Evolutionary conservation across 1,140 invertebrate species (phyloP), one percentile per base, ranked within the genome.

Genomic region (Achroia grisella): DNA sequence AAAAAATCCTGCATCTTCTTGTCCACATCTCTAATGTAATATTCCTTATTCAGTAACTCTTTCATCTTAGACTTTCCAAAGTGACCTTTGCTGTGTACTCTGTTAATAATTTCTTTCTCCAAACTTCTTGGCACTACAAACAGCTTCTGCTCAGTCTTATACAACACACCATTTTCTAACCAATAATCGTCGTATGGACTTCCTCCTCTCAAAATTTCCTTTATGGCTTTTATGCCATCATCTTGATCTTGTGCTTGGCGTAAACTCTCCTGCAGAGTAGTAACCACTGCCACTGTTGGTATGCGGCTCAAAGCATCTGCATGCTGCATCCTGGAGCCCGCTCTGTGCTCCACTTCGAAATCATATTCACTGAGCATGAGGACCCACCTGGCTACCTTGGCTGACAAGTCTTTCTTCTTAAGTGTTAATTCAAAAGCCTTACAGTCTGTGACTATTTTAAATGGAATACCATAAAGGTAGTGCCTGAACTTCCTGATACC

Each of bases 401-500:
- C 13, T 17, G 31, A 8, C 46, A 83, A 31, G 10, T 86, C 75
- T 53, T 67, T 74, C 23, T 82, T 87, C 8, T 59, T 36, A 12
- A 87, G 44, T 0, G 84, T 86, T 39, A 69, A 49, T 4, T 58
- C 45, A 1, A 87, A 68, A 1, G 78, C 73, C 28, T 49, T 32
- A 47, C 75, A 85, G 44, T 78, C 80, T 0, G 71, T 82, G 4
- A 77, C 51, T 8, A 89, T 82, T 40, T 85, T 77, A 53, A 88
- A 87, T 5, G 73, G 43, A 37, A 62, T 81, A 10, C 79, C 80
- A 10, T 83, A 55, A 17, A 90, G 52, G 61, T 88, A 90, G 10
- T 73, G 50, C 47, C 77, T 35, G 52, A 88, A 89, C 39, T 87
- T 81, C 39, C 85, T 69, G 2, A 89, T 56, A 0, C 83, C 84